phyloP scores from a whole-genome alignment of 1,140 invertebrate species.

The Bombyx mori region DNA sequence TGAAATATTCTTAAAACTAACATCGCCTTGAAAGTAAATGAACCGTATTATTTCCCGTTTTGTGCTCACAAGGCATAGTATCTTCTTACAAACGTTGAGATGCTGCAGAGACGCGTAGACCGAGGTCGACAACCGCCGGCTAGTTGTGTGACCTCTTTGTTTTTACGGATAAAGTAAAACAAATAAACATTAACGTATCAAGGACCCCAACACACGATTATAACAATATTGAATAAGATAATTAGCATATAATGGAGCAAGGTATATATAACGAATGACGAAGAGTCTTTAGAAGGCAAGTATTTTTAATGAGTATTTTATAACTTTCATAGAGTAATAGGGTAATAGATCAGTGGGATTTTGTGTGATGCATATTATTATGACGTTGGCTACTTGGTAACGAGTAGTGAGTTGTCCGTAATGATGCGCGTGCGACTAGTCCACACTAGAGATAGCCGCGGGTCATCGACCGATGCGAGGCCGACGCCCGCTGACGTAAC shows the following conservation, averaged over 20 bases:
- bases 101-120: constrained; percentile 31
- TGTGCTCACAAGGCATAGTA: constrained; percentile 41
- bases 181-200: too few relatives aligned
- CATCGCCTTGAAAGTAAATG: constrained; percentile 40
- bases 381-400: too few relatives aligned
- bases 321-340: too few relatives aligned
- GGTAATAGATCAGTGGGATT: too few relatives aligned
- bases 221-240: too few relatives aligned
- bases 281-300: too few relatives aligned
- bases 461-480: constrained; percentile 62
- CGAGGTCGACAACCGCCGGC: constrained; percentile 52
- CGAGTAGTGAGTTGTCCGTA: constrained; percentile 14
- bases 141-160: constrained; percentile 28
- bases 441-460: constrained; percentile 56
- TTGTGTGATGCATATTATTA: too few relatives aligned
- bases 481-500: constrained; percentile 67
- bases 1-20: background rate
- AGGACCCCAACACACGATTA: too few relatives aligned
- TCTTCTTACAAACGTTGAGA: constrained; percentile 46
- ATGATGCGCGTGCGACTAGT: constrained; percentile 41
- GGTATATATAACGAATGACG: too few relatives aligned
- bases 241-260: too few relatives aligned
- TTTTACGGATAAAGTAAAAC: too few relatives aligned
- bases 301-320: too few relatives aligned
- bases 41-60: constrained; percentile 68